Evolutionary conservation across 92 coral and sea anemone genomes (phyloP).

Genomic region (Muricea muricata): DNA sequence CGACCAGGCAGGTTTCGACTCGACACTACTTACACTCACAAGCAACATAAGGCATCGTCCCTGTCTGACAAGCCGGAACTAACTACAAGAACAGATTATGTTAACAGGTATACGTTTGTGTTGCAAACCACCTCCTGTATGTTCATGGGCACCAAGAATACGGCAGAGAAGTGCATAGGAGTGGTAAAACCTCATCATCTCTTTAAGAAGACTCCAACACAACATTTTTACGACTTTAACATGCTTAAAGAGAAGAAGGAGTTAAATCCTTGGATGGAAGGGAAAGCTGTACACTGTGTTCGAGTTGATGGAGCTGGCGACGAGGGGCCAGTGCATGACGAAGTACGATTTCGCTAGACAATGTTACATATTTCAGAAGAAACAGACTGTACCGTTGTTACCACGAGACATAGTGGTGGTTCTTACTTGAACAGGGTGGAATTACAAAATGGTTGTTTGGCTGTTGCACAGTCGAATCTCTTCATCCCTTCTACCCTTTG

Average conservation of each 20-base stretch:
- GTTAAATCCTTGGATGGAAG: neutral
- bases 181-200: constrained; percentile 12
- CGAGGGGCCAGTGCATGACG: constrained; percentile 52
- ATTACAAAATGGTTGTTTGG: constrained; percentile 10
- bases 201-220: constrained; percentile 11
- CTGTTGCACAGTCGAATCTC: neutral
- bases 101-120: neutral
- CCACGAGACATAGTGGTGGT: constrained; percentile 4
- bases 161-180: neutral
- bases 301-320: constrained; percentile 49
- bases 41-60: neutral
- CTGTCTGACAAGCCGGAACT: neutral
- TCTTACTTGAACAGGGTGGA: constrained; percentile 16
- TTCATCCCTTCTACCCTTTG: constrained; percentile 2
- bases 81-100: neutral
- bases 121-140: neutral
- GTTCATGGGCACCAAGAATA: neutral
- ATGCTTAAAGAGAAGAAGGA: neutral
- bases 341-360: constrained; percentile 39
- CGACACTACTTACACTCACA: neutral
- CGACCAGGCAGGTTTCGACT: neutral
- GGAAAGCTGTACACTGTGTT: constrained; percentile 17
- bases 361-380: neutral
- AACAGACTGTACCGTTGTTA: neutral
- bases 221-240: constrained; percentile 2